These are phyloP conservation scores for Patella depressa DNA, from an alignment of 2,888 invertebrate species.

Conservation along the genomic window DNA sequence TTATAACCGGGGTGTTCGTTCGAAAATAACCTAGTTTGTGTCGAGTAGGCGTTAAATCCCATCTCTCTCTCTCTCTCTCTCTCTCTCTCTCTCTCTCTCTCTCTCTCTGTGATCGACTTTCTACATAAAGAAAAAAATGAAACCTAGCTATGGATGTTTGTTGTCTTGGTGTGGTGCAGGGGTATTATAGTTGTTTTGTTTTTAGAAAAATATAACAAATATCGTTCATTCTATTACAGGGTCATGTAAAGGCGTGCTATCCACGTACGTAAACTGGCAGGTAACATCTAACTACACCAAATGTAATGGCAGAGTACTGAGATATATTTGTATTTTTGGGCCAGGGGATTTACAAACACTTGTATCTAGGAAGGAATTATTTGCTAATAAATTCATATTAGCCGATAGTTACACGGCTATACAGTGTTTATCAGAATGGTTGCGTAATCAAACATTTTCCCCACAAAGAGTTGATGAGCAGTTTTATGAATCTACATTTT, in stretches of 20 bases:
- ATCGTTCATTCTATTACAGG: not conserved
- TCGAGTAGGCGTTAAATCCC: too few species aligned
- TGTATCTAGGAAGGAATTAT: not conserved
- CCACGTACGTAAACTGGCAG: not conserved
- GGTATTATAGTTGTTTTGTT: too few species aligned
- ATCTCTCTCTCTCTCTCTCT: too few species aligned
- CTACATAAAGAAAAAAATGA: too few species aligned
- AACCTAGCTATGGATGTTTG: too few species aligned
- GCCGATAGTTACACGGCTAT: not conserved
- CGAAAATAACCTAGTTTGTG: too few species aligned
- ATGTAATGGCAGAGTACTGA: not conserved
- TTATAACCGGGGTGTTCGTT: too few species aligned
- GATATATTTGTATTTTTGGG: not conserved
- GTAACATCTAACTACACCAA: not conserved
- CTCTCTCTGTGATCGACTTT: too few species aligned
- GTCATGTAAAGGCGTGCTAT: not conserved
- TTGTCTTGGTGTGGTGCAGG: too few species aligned
- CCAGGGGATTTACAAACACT: not conserved
- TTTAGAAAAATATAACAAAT: too few species aligned
- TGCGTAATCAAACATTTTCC: not conserved
- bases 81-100: too few species aligned
- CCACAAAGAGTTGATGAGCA: not conserved
- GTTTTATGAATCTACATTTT: not conserved
- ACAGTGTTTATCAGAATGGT: slow-evolving; percentile 2
- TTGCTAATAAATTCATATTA: not conserved